Evolutionary conservation across 2,888 invertebrate genomes (phyloP), one percentile per base, ranked within the genome.

Genomic region (Aphodius sticticus): DNA sequence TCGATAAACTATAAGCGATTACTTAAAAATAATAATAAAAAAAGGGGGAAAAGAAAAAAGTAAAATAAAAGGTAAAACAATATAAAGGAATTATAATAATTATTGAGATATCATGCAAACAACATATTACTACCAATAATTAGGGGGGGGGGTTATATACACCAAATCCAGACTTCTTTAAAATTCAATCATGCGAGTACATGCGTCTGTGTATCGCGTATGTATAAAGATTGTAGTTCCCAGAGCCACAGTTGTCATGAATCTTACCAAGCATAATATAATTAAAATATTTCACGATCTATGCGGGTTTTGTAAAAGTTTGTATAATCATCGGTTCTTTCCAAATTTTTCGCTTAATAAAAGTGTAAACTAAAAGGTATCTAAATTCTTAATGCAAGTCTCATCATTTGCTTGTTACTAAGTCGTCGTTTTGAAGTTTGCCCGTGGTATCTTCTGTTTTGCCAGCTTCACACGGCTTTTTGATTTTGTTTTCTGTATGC

Each of bases 1-100:
- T 82, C 84, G 83, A 84, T 86, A 88, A 88, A 88, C 88, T 88
- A 88, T 88, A 88, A 88, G 88, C 88, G 85, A 85, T 87, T 87
- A 85, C 85, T 82, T 86, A 87, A 87, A 87, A 85, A 87, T 87
- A 87, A 81, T 82, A 85, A 85, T 83, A 86, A 53, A 53, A 53
- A 53, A 53, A 53, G 12, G 53, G 53, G 12, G 4, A 53, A 53
- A 53, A 53, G 53, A 53, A 5, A 53, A 53, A 53, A 53, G 53
- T 53, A 53, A 53, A 53, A 53, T 53, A 53, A 53, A 26, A 53
- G 53, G 12, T 53, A 53, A 53, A 26, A 26, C 26, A 26, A 26
- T 26, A 26, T 26, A 26, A 53, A 53, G 53, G 53, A 53, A 53
- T 53, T 53, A 53, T 53, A 53, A 53, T 53, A 7, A 53, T 53